A percentile compares a stretch with the other conserved stretches of the same genome.
phyloP scores from a whole-genome alignment of 1,140 invertebrate species.

The Oscheius sp. region DNA sequence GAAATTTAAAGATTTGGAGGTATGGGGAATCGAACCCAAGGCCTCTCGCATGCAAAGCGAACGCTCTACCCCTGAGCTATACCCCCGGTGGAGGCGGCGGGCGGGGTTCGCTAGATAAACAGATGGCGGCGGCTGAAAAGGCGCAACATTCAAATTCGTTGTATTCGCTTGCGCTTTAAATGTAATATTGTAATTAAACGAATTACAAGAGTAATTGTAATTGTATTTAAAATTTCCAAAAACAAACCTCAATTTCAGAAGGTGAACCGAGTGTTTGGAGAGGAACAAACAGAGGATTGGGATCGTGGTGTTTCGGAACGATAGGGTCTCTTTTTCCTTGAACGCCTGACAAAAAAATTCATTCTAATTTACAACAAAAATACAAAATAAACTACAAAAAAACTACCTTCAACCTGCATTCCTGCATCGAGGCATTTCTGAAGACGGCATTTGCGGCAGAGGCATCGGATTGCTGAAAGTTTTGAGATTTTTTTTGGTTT shows the following conservation, averaged over 20 bases:
- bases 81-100: too few species aligned
- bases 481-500: background rate
- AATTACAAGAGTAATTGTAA: too few species aligned
- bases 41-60: slow-evolving; percentile 57
- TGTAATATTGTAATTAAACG: too few species aligned
- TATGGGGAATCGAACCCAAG: slow-evolving; percentile 48
- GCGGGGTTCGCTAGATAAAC: too few species aligned
- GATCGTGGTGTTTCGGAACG: background rate
- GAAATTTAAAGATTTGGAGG: too few species aligned
- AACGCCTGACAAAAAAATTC: background rate
- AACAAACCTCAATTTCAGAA: background rate
- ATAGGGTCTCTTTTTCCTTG: slow-evolving; percentile 12
- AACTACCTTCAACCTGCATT: slow-evolving; percentile 17
- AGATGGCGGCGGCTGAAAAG: too few species aligned
- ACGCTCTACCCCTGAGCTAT: slow-evolving; percentile 58
- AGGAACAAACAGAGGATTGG: background rate
- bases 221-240: background rate
- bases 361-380: too few species aligned
- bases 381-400: background rate
- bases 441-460: slow-evolving; percentile 31
- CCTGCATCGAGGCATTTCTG: slow-evolving; percentile 29
- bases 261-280: too few species aligned
- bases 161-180: too few species aligned
- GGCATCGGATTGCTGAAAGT: slow-evolving; percentile 35
- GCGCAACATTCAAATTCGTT: too few species aligned